A percentile compares a stretch with the other conserved stretches of the same genome.
Conservation (phyloP, 2,888 invertebrate species). For the Lepidochrysops patricia region DNA sequence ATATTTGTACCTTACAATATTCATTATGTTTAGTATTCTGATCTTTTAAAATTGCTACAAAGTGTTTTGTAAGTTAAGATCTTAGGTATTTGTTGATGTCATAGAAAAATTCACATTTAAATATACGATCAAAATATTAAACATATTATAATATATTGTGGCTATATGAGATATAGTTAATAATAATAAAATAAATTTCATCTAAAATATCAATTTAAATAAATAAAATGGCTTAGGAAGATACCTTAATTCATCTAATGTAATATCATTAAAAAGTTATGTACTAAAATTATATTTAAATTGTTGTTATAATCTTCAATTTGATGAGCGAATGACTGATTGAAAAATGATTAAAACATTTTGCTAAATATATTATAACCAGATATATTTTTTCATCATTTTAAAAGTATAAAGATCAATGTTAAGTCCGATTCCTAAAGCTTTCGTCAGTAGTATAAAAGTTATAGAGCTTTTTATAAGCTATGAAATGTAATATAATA, state of each 20-base stretch:
- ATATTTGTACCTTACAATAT: background rate
- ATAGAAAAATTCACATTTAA: no score
- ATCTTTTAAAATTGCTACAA: no score
- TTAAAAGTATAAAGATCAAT: no score
- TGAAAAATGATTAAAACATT: no score
- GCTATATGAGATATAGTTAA: background rate
- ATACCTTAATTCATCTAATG: background rate
- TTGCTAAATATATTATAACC: no score
- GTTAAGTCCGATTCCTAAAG: no score
- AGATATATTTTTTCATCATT: no score
- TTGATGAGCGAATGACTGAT: background rate
- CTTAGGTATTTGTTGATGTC: no score
- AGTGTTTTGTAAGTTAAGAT: no score
- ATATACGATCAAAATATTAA: background rate
- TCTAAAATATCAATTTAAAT: background rate
- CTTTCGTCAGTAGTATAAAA: no score
- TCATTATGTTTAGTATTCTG: background rate
- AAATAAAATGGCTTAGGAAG: conserved; percentile 1
- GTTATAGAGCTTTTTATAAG: no score
- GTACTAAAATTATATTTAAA: background rate
- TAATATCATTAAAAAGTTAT: background rate
- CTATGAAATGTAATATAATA: no score
- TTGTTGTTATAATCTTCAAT: background rate
- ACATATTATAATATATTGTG: background rate
- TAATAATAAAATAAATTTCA: background rate